Base-by-base conservation (phyloP, 2,888 invertebrate genomes). In the Protonemura montana region DNA sequence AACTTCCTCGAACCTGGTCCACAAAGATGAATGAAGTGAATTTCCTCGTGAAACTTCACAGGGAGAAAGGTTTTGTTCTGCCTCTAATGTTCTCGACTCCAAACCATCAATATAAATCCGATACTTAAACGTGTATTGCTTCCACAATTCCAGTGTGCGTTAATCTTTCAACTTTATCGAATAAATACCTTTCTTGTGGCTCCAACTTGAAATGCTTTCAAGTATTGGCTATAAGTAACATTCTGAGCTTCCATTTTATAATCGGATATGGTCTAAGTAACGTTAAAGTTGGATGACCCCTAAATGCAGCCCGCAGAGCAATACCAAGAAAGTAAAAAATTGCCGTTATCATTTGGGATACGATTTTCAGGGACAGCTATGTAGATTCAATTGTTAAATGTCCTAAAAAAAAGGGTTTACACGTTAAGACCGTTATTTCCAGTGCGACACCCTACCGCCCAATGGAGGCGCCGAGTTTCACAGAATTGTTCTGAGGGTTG, bases 101-200 rank as follows among this genome's bases (percentile, higher is more conserved):
- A 13, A 59, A 59, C 59, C 21, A 59, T 59, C 59, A 59, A 59
- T 59, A 59, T 59, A 59, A 59, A 59, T 59, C 59, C 59, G 59
- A 59, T 59, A 59, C 6, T 59, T 59, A 59, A 59, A 59, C 59
- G 59, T 59, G 59, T 59, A 59, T 59, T 59, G 59, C 59, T 59
- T 59, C 59, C 59, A 59, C 59, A 59, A 59, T 59, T 59, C 59
- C 59, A 2, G 1, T 10, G 16, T 2, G 59, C 59, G 59, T 13
- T 59, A 59, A 59, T 59, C 59, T 59, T 59, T 59, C 16, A 13
- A 13, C 59, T 10, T 13, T 13, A 59, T 59, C 59, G 59, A 59
- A 59, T 21, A 59, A 59, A 7, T 10, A 59, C 59, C 59, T 21
- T 59, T 59, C 59, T 59, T 59, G 59, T 59, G 13, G 2, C 59